A percentile compares a stretch with the other conserved stretches of the same genome.
Conservation (phyloP, 2,888 invertebrate species). For the Mythimna impura region DNA sequence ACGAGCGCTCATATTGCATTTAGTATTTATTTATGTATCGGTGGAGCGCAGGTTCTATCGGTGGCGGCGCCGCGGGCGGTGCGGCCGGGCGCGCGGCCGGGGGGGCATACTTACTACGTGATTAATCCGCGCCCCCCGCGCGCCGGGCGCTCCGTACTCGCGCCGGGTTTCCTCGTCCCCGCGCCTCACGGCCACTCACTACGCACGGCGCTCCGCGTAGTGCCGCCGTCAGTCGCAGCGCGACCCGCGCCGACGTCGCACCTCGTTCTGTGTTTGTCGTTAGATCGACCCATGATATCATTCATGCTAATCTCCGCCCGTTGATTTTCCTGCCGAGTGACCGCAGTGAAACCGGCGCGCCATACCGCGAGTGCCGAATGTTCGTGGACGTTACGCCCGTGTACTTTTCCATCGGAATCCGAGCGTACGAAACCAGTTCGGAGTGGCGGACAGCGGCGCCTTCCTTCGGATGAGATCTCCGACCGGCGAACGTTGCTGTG, state of each 20-base stretch:
- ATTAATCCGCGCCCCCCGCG: conserved; percentile 85
- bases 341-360: conserved; percentile 83
- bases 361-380: conserved; percentile 87
- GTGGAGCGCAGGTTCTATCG: conserved; percentile 86
- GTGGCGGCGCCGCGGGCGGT: conserved; percentile 69
- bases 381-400: conserved; percentile 84
- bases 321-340: conserved; percentile 87
- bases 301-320: conserved; percentile 88
- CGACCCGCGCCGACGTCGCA: conserved; percentile 88
- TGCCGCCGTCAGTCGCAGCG: conserved; percentile 88
- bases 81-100: conserved; percentile 75
- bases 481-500: conserved; percentile 80
- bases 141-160: conserved; percentile 87
- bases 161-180: conserved; percentile 90
- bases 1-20: conserved; percentile 85
- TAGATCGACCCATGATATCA: conserved; percentile 82
- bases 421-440: conserved; percentile 84
- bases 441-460: conserved; percentile 78
- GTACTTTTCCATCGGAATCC: conserved; percentile 85
- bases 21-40: conserved; percentile 89
- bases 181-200: conserved; percentile 90
- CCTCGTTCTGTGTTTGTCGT: conserved; percentile 66
- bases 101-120: conserved; percentile 90
- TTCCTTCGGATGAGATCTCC: conserved; percentile 84
- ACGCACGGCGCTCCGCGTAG: conserved; percentile 89